A percentile compares a stretch with the other conserved stretches of the same genome.
phyloP scores from a whole-genome alignment of 2,888 invertebrate species.

The Camponotus fellah region DNA sequence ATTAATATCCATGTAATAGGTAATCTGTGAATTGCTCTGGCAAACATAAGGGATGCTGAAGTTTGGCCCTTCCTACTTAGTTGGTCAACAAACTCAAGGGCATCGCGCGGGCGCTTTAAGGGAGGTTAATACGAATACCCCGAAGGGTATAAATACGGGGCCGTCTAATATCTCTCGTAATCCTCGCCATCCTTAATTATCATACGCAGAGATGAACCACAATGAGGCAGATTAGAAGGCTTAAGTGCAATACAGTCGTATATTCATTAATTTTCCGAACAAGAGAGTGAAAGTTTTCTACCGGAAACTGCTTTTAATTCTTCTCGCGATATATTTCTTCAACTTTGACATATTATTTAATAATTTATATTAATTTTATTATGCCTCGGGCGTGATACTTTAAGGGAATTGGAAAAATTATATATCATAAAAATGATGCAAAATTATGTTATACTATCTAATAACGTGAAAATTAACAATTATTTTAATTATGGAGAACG shows the following conservation, averaged over 20 bases:
- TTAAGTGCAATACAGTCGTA: not conserved
- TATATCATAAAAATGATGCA: not conserved
- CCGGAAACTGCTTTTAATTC: no score
- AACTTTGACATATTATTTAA: not conserved
- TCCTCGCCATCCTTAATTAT: slow-evolving; percentile 46
- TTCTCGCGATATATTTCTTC: not conserved
- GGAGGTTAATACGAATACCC: slow-evolving; percentile 55
- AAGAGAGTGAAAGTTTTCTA: not conserved
- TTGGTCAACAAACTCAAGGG: slow-evolving; percentile 56
- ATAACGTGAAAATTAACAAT: not conserved
- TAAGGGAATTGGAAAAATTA: not conserved
- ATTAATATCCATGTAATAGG: slow-evolving; percentile 35
- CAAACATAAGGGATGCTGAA: slow-evolving; percentile 48
- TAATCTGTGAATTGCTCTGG: slow-evolving; percentile 35
- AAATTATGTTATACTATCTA: not conserved
- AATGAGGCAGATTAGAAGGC: slow-evolving; percentile 39
- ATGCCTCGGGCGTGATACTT: not conserved
- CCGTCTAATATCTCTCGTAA: slow-evolving; percentile 49
- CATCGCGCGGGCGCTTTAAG: slow-evolving; percentile 44
- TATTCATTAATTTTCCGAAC: not conserved
- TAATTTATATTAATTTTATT: not conserved
- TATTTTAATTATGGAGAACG: not conserved
- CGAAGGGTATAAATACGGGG: slow-evolving; percentile 51
- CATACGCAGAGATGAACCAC: slow-evolving; percentile 27
- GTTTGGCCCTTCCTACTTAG: slow-evolving; percentile 49